phyloP scores from a whole-genome alignment of 2,113 vertebrate genomes.

The Trinectes maculatus region DNA sequence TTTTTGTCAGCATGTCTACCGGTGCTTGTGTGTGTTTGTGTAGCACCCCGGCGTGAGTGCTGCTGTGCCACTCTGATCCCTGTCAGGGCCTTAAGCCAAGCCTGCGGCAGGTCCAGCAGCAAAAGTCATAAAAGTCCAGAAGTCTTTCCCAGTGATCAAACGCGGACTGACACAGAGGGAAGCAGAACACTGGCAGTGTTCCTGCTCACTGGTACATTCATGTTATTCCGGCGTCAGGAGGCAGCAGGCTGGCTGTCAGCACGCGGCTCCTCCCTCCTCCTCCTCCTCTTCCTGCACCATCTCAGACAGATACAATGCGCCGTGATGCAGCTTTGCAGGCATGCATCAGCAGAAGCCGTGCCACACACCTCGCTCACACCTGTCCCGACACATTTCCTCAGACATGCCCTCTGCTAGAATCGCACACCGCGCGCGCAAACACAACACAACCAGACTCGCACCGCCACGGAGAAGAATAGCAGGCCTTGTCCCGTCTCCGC shows the following conservation, averaged over 20 bases:
- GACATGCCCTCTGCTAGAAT: conserved; percentile 4
- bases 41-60: conserved; percentile 2
- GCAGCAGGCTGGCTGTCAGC: conserved; percentile 59
- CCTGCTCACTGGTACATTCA: conserved; percentile 46
- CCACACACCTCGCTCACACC: conserved; percentile 15
- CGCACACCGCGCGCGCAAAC: neutral
- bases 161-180: conserved; percentile 50
- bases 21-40: conserved; percentile 31
- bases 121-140: conserved; percentile 56
- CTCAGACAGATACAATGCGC: conserved; percentile 15
- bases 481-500: conserved; percentile 44
- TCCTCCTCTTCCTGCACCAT: conserved; percentile 18
- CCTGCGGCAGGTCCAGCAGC: conserved; percentile 69
- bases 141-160: conserved; percentile 48
- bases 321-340: conserved; percentile 17
- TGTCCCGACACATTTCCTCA: conserved; percentile 26
- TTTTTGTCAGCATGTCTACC: conserved; percentile 10
- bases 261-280: conserved; percentile 10
- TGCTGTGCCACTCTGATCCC: conserved; percentile 60
- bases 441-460: conserved; percentile 16
- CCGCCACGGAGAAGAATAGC: conserved; percentile 40
- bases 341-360: conserved; percentile 36
- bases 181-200: conserved; percentile 50
- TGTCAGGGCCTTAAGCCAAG: conserved; percentile 68
- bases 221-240: conserved; percentile 53